Evolutionary conservation across 1,140 invertebrate genomes (phyloP).

Genomic region (Brachionus rotundiformis): DNA sequence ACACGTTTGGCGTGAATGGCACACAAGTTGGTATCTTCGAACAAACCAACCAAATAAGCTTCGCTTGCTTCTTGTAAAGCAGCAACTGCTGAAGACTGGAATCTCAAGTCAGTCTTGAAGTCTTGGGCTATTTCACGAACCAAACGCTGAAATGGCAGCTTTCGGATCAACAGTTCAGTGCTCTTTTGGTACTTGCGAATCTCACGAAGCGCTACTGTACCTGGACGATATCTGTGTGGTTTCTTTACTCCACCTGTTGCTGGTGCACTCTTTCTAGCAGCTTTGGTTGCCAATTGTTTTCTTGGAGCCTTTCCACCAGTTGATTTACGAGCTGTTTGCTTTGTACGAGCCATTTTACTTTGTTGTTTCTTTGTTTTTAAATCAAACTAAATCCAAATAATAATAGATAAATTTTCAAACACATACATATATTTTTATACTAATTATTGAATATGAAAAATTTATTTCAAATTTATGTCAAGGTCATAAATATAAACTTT

Average conservation of each 20-base stretch:
- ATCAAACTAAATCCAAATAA: no score
- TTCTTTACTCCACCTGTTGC: not conserved
- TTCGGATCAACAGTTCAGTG: slow-evolving; percentile 52
- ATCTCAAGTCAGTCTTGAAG: slow-evolving; percentile 69
- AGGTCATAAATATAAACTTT: no score
- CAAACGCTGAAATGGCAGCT: not conserved
- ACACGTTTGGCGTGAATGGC: slow-evolving; percentile 90
- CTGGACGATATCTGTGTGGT: slow-evolving; percentile 64
- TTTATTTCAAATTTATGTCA: no score
- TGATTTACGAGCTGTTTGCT: not conserved
- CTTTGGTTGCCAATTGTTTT: not conserved
- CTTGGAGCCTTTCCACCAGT: not conserved
- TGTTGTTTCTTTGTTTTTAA: slow-evolving; percentile 54
- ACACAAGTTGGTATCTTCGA: slow-evolving; percentile 88
- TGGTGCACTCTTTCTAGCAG: not conserved
- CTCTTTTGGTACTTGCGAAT: slow-evolving; percentile 82
- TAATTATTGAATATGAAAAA: no score
- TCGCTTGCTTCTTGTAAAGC: slow-evolving; percentile 73
- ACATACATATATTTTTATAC: no score
- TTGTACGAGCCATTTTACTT: slow-evolving; percentile 56
- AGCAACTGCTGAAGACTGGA: slow-evolving; percentile 67
- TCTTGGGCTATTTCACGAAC: slow-evolving; percentile 76
- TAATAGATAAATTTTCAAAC: no score
- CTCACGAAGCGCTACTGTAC: slow-evolving; percentile 82
- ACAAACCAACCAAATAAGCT: slow-evolving; percentile 81